Base-by-base conservation (phyloP, 1,140 invertebrate genomes). In the Odontomachus brunneus region DNA sequence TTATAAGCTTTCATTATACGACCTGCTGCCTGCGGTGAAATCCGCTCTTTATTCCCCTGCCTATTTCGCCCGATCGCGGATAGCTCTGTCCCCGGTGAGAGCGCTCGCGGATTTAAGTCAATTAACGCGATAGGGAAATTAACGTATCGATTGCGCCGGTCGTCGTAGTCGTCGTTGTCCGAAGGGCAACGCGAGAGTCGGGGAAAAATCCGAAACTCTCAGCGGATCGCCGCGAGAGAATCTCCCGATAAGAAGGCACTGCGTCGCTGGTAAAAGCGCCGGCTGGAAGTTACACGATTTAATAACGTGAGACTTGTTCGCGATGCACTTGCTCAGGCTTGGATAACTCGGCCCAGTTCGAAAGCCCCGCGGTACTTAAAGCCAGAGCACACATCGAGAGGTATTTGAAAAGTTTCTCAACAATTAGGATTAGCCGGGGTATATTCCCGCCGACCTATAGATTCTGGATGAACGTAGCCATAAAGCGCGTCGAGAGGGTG, bases 371-470 rank as follows among this genome's bases (percentile, higher is more conserved):
- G 83, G 72, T 84, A 82, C 85, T 89, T 85, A 89, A 89, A 83
- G 65, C 62, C 55, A 67, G 55, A 80, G 78, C 85, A 82, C 83
- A 85, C 81, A 87, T 89, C 69, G 76, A 83, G 67, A 84, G 82
- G 82, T 85, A 87, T 87, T 84, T 82, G 84, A 84, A 90, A 89
- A 90, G 89, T 90, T 89, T 71, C 60, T 12, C 84, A 89, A 89
- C 88, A 90, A 90, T 89, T 89, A 90, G 88, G 73, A 90, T 89
- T 87, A 84, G 74, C 75, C 44, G 59, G 69, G 59, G 19, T 82
- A 62, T 84, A 74, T 63, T 82, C 69, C 44, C 55, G 59, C 66
- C 84, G 62, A 81, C 57, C 88, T 87, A 87, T 87, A 90, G 85
- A 90, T 87, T 87, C 62, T 44, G 83, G 51, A 17, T 59, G 75